Conservation (phyloP, 2,888 invertebrate species). For the Drosophila villosipedis region DNA sequence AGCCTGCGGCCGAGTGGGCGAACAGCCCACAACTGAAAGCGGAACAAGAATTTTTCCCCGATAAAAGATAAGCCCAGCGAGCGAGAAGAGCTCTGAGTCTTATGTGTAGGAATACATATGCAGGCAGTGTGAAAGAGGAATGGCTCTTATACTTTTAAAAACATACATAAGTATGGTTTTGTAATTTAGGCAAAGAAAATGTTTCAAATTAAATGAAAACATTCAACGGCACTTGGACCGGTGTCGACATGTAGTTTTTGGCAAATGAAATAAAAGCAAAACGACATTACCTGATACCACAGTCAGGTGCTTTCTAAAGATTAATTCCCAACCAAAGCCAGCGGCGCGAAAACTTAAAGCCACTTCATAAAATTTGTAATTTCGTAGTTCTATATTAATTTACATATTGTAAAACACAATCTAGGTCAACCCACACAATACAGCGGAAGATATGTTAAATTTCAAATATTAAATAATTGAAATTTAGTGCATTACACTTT, state of each 20-base stretch:
- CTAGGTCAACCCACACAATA: neutral
- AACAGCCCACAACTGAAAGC: slow-evolving; percentile 19
- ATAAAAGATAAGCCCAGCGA: slow-evolving; percentile 53
- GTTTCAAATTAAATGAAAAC: slow-evolving; percentile 80
- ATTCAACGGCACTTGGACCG: slow-evolving; percentile 40
- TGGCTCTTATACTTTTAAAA: neutral
- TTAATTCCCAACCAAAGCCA: slow-evolving; percentile 29
- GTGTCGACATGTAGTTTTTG: slow-evolving; percentile 68
- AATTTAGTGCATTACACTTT: neutral
- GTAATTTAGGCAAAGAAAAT: slow-evolving; percentile 78
- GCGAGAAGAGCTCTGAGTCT: slow-evolving; percentile 25
- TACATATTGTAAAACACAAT: neutral
- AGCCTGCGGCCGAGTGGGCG: slow-evolving; percentile 47
- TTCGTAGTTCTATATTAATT: neutral
- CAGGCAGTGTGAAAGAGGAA: neutral
- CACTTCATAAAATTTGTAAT: neutral
- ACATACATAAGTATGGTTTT: slow-evolving; percentile 42
- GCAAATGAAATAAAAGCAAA: slow-evolving; percentile 78
- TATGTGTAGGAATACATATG: slow-evolving; percentile 1
- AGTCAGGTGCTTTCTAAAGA: slow-evolving; percentile 48
- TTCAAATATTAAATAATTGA: neutral
- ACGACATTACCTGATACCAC: slow-evolving; percentile 28
- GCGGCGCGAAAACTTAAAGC: slow-evolving; percentile 1
- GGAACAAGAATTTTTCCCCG: slow-evolving; percentile 45
- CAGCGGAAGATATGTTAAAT: neutral